Evolutionary conservation across 1,140 invertebrate species (phyloP).

Genomic region (Lepidurus apus): DNA sequence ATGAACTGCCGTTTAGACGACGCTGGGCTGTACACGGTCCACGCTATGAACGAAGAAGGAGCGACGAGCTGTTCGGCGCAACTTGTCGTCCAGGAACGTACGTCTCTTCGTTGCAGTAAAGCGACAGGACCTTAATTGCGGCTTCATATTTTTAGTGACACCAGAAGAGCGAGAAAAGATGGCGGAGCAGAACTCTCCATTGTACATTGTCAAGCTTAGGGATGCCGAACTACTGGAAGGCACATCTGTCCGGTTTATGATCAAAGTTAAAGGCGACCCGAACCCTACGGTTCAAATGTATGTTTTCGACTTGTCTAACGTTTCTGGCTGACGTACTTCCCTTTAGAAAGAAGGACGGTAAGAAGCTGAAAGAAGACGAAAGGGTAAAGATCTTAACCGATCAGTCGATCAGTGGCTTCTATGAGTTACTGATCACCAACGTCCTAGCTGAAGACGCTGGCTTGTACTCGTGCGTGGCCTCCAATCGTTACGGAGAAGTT

Average conservation of each 20-base stretch:
- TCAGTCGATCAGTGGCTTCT: constrained; percentile 73
- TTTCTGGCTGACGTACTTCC: constrained; percentile 22
- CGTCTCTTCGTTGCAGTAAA: neutral
- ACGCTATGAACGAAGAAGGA: constrained; percentile 74
- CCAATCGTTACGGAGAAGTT: constrained; percentile 74
- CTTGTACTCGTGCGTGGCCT: constrained; percentile 77
- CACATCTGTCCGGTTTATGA: constrained; percentile 80
- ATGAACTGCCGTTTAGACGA: constrained; percentile 74
- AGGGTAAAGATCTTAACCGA: constrained; percentile 66
- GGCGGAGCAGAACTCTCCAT: constrained; percentile 64
- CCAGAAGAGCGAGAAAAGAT: constrained; percentile 60
- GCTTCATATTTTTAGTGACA: constrained; percentile 53
- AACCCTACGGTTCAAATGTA: constrained; percentile 79
- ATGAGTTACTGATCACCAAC: constrained; percentile 81
- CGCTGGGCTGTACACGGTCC: constrained; percentile 82
- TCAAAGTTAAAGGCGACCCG: constrained; percentile 80
- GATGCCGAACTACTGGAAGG: constrained; percentile 80
- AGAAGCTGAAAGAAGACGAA: constrained; percentile 62
- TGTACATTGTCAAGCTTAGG: constrained; percentile 74
- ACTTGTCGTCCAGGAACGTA: constrained; percentile 74
- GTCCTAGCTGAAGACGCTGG: constrained; percentile 76
- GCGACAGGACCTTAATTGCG: neutral
- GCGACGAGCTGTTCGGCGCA: constrained; percentile 76
- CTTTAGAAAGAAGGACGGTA: constrained; percentile 74
- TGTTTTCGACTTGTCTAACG: neutral